These are phyloP conservation scores for Petrocephalus schoutedeni DNA, from an alignment of 2,797 vertebrate genomes.

Conservation along the genomic window DNA sequence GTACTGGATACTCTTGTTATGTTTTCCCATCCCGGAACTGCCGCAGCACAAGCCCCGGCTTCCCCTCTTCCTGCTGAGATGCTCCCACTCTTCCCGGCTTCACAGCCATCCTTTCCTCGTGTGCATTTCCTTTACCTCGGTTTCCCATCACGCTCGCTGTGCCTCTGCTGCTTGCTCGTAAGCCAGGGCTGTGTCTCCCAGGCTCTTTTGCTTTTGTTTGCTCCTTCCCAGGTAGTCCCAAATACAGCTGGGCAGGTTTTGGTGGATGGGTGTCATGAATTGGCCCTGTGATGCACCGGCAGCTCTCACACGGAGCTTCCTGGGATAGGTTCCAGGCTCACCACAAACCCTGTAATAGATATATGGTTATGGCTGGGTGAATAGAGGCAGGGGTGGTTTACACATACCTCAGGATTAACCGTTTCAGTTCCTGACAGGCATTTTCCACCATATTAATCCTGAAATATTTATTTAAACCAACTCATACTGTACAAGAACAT, in stretches of 20 bases:
- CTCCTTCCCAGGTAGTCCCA: not conserved
- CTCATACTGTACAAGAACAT: slow-evolving; percentile 14
- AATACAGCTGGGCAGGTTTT: not conserved
- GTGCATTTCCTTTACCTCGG: not conserved
- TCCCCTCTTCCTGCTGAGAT: not conserved
- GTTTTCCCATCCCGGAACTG: not conserved
- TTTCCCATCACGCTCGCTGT: not conserved
- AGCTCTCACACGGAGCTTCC: not conserved
- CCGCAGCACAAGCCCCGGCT: not conserved
- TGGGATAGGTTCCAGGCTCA: not conserved
- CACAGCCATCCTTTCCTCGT: too few species aligned
- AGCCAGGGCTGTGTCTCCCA: not conserved
- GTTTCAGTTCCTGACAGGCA: not conserved
- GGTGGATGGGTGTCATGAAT: not conserved
- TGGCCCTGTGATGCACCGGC: not conserved
- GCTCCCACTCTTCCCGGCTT: not conserved
- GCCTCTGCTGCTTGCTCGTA: not conserved
- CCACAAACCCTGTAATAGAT: not conserved
- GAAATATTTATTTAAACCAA: not conserved
- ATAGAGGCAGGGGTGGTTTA: not conserved
- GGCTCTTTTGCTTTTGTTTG: not conserved
- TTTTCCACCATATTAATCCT: slow-evolving; percentile 9
- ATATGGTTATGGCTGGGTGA: not conserved
- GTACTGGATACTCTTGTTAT: not conserved
- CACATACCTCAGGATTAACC: slow-evolving; percentile 19